Base-by-base conservation (phyloP, 2,888 invertebrate genomes). In the Ochropacha duplaris region DNA sequence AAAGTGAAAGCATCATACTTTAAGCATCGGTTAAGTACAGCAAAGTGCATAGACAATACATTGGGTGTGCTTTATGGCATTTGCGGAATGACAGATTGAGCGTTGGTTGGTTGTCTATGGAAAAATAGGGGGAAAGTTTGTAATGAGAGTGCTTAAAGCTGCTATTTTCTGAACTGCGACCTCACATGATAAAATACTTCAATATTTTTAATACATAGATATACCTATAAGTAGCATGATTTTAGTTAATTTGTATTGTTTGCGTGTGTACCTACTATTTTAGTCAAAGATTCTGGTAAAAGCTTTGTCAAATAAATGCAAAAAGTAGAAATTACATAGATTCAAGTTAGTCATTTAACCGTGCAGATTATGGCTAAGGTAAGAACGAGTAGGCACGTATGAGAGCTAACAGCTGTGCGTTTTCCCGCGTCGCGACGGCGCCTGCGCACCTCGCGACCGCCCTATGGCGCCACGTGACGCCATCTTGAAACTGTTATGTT, bases 401-500 rank as follows among this genome's bases (percentile, higher is more conserved):
- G 57, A 52, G 49, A 49, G 44, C 44, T 19, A 44, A 44, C 62
- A 62, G n/a, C 54, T 59, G 70, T 66, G 65, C 62, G 66, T 75
- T 84, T 84, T 81, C 79, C 81, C 81, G 83, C 84, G 85, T 70
- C 85, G 68, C 68, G 71, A 57, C 69, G 81, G 81, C 84, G 84
- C 78, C 85, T 69, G 70, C 69, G 71, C 66, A 58, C 56, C 60
- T 58, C 59, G 50, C 31, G 31, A 31, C 28, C 49, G 26, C 61
- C 57, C 59, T 68, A 62, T 71, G 78, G 65, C 70, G 70, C 65
- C 66, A 57, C 19, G 44, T 19, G 60, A 26, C 65, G 65, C 76
- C 74, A 69, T 76, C 60, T 69, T 71, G 44, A 19, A 44, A 19
- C 1, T 44, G 19, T 19, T 44, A 44, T 44, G 44, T 44, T 8